Evolutionary conservation across 1,140 invertebrate genomes (phyloP), one percentile per base, ranked within the genome.

Genomic region (Papilio xuthus): DNA sequence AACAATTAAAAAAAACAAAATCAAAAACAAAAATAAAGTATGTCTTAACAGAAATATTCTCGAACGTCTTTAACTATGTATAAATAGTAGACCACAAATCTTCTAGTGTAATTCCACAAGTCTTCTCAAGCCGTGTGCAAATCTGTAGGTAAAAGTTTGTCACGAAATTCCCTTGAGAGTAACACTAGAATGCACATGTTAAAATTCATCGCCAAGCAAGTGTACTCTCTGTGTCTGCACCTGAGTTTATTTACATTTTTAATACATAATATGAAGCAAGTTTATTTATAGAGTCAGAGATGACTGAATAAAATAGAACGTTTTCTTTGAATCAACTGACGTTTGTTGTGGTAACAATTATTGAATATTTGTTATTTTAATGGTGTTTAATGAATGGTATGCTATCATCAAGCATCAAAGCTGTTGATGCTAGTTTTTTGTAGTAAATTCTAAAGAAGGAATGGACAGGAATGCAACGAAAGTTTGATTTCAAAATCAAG

Each of bases 171-270:
- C 12, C 41, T 1, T 47, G 42, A 23, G 71, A 73, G 71, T 44
- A 41, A 71, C 37, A 73, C 71, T 73, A 73, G n/a, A 73, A 42
- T 41, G 41, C n/a, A 47, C 37, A 47, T 73, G 41, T 73, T 73
- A 71, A 42, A n/a, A 71, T 18, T 42, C 41, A 42, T 71, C 41
- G 26, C 15, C 28, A 13, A 41, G 8, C 69, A 10, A 32, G 69
- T 42, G 8, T 63, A n/a, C 20, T 23, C 28, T 67, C 15, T 67
- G 4, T 67, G 32, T 28, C 26, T 28, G 12, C 26, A 28, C 26
- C 4, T 67, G 60, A 15, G 26, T 28, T 4, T 67, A 4, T 67
- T 28, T 23, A 37, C 23, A 28, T 15, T 15, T 20, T 63, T 63
- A 32, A 28, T 15, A 26, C 18, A 18, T 28, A 26, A 15, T 32